Conservation (phyloP, 1,140 invertebrate genomes). For the Brachionus calyciflorus region DNA sequence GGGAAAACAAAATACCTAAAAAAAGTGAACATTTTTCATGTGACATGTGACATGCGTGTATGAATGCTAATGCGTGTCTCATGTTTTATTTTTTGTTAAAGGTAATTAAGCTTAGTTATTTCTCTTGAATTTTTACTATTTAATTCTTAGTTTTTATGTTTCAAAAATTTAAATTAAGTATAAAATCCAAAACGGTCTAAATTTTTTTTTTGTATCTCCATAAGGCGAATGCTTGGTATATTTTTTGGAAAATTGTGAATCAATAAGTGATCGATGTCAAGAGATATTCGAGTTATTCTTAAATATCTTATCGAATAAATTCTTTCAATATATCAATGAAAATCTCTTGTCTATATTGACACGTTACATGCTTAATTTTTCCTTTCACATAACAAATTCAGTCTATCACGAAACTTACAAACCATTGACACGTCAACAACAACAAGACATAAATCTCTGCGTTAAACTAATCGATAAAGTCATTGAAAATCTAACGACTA, state of each 20-base stretch:
- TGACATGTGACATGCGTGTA: no score
- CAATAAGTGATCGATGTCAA: background rate
- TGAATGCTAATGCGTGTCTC: no score
- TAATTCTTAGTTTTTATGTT: no score
- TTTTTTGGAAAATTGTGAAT: constrained; percentile 17
- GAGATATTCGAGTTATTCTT: constrained; percentile 10
- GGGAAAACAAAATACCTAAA: no score
- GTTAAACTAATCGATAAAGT: constrained; percentile 13
- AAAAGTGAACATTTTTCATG: no score
- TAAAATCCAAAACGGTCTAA: no score
- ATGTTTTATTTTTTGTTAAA: no score
- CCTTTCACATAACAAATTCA: constrained; percentile 11
- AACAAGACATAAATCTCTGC: constrained; percentile 5
- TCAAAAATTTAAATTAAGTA: no score
- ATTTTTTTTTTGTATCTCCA: background rate
- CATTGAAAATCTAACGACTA: constrained; percentile 22
- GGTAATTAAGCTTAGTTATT: no score
- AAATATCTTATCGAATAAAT: constrained; percentile 10
- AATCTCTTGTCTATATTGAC: background rate
- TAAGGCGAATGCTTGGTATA: constrained; percentile 42
- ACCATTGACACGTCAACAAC: background rate
- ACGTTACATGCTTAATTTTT: constrained; percentile 3
- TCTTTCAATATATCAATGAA: constrained; percentile 30
- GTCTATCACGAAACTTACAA: background rate
- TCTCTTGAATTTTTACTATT: no score